These are phyloP conservation scores for Erebia ligea DNA, from an alignment of 2,888 invertebrate genomes.

Conservation along the genomic window DNA sequence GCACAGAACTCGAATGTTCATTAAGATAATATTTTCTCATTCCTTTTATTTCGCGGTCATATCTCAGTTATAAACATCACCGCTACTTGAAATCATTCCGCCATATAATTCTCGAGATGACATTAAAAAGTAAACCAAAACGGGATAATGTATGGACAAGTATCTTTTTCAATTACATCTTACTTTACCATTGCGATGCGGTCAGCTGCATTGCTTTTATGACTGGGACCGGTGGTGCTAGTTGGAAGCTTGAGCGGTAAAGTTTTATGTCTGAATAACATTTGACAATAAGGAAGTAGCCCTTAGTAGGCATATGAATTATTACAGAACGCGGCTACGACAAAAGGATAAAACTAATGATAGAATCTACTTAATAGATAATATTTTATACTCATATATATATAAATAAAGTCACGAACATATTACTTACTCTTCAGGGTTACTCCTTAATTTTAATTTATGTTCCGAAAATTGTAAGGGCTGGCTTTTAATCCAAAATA, in stretches of 20 bases:
- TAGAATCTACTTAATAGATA: too few species aligned
- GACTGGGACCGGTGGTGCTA: conserved; percentile 10
- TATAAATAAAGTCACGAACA: too few species aligned
- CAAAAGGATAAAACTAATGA: too few species aligned
- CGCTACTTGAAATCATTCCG: conserved; percentile 31
- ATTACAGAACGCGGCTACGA: too few species aligned
- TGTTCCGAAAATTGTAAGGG: too few species aligned
- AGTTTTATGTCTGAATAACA: not conserved
- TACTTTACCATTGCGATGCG: conserved; percentile 40
- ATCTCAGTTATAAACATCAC: not conserved
- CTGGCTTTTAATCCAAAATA: too few species aligned
- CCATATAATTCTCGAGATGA: conserved; percentile 31
- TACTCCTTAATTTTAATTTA: too few species aligned
- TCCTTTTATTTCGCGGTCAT: not conserved
- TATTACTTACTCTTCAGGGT: too few species aligned
- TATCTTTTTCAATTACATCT: conserved; percentile 43
- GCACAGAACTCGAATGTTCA: not conserved
- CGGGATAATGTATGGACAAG: conserved; percentile 27
- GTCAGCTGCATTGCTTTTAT: conserved; percentile 36
- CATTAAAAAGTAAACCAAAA: conserved; percentile 28
- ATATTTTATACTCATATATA: too few species aligned
- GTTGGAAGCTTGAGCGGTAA: conserved; percentile 23
- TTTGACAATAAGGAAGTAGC: too few species aligned
- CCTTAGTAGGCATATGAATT: too few species aligned
- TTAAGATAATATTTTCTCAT: conserved; percentile 9